Base-by-base conservation (phyloP, 2,888 invertebrate genomes). In the Nomada ruficornis region DNA sequence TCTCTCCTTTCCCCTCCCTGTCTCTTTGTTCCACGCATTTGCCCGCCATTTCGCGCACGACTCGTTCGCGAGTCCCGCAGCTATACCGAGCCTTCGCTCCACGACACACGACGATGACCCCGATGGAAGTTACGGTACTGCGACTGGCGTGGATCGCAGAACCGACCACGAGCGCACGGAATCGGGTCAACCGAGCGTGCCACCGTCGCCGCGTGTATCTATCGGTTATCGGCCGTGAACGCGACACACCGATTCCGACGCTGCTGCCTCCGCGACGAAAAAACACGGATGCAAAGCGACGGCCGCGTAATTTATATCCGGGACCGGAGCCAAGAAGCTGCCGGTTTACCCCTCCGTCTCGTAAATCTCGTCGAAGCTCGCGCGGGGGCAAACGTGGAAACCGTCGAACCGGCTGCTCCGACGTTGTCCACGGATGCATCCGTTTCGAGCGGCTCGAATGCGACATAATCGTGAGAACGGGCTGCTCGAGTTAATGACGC, bases 381-480 rank as follows among this genome's bases (percentile, higher is more conserved):
- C 13, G 20, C 10, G 60, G 36, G 36, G 36, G 36, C 36, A 36
- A 36, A 36, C 26, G 52, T 2, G 52, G 23, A 20, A 50, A n/a
- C 52, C 9, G 20, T 54, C 55, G 54, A 50, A 10, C 60, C 23
- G 47, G 15, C 44, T 23, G 44, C 26, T 29, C 29, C 71, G 29
- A 52, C 59, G 50, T 59, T 26, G 62, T 63, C 63, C 70, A n/a
- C 59, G 47, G 59, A 36, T 47, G 62, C 62, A 67, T 73, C 73
- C 73, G 73, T 26, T 47, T 42, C 42, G 62, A 50, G 36, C 64
- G 72, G 44, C 26, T 36, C 50, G 54, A 5, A 55, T 55, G 60
- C 62, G 52, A 50, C 54, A 64, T 65, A 67, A 65, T 89, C 90
- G 91, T 91, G 91, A 91, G 91, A 92, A 90, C 90, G 85, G 86